phyloP scores from a whole-genome alignment of 2,113 vertebrate species.

The Tragelaphus imberbis region DNA sequence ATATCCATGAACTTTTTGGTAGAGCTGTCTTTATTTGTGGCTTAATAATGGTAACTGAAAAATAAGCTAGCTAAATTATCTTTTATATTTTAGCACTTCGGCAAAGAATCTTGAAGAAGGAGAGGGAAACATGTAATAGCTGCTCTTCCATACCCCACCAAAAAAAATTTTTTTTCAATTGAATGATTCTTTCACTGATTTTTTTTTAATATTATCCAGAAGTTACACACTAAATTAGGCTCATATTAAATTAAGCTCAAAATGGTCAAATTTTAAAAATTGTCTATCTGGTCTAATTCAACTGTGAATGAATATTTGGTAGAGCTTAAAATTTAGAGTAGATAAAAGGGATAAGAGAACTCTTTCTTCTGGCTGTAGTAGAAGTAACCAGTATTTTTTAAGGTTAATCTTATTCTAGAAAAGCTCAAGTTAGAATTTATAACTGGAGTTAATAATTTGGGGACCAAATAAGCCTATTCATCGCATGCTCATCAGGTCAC shows the following conservation, averaged over 20 bases:
- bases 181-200: background rate
- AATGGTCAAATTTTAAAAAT: conserved; percentile 1
- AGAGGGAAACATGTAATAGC: background rate
- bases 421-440: background rate
- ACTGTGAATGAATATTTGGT: background rate
- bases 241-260: background rate
- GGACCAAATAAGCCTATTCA: background rate
- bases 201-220: background rate
- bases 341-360: background rate
- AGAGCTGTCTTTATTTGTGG: background rate
- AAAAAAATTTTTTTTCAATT: background rate
- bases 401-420: background rate
- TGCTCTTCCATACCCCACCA: fast-evolving
- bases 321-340: background rate
- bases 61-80: background rate
- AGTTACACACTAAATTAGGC: background rate
- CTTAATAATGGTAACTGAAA: background rate
- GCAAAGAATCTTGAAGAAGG: background rate
- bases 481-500: background rate
- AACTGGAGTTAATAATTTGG: background rate
- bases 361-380: background rate
- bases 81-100: background rate
- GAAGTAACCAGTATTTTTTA: background rate
- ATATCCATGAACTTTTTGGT: background rate
- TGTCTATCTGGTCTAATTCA: background rate